Conservation (phyloP, 2,113 vertebrate species). For the Felis chaus region DNA sequence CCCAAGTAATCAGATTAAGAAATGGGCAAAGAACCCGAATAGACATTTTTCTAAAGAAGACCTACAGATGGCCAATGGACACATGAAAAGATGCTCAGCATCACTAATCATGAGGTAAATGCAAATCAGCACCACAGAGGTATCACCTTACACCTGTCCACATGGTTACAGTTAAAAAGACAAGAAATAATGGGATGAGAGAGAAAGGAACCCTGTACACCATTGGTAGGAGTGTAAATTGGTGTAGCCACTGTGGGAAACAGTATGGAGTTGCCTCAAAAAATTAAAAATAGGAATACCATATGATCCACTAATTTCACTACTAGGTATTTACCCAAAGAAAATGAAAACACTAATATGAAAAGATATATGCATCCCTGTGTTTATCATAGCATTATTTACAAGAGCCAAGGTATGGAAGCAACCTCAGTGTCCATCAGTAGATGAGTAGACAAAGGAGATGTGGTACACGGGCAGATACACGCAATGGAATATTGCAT, state of each 20-base stretch:
- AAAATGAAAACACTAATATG: background rate
- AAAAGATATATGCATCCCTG: background rate
- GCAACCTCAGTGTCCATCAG: background rate
- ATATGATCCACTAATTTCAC: background rate
- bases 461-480: background rate
- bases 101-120: background rate
- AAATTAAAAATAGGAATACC: background rate
- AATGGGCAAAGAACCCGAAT: background rate
- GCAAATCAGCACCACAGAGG: background rate
- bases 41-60: background rate
- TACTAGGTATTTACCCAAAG: background rate
- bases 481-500: background rate
- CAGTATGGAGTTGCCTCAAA: background rate
- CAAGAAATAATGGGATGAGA: background rate
- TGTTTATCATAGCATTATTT: background rate
- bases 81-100: background rate
- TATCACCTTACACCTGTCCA: background rate
- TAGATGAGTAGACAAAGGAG: background rate
- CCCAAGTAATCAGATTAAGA: background rate
- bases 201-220: background rate
- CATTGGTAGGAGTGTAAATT: background rate
- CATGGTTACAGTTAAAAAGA: background rate
- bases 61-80: background rate
- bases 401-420: background rate
- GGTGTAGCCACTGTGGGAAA: background rate